Base-by-base conservation (phyloP, 2,888 invertebrate genomes). In the Drosophila robusta region DNA sequence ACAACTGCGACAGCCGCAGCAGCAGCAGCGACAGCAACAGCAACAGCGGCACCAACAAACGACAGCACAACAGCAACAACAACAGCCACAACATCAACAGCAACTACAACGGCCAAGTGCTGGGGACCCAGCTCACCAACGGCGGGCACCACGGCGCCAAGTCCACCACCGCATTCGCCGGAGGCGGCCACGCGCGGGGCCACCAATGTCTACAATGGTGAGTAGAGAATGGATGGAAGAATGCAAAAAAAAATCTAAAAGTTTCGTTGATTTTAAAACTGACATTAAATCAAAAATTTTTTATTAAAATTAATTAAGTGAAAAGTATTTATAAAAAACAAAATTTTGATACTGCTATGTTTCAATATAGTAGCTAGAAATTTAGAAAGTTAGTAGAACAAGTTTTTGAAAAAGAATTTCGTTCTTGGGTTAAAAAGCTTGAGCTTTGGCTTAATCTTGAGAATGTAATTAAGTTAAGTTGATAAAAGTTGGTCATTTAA, bases 71-170 rank as follows among this genome's bases (percentile, higher is more conserved):
- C 80, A 51, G 52, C 78, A 58, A 72, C 80, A 51, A 38, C 78
- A 77, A 50, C 75, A 56, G 41, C 72, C 46, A 57, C 78, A 56
- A 70, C 80, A 60, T 65, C 75, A 68, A 63, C 82, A 58, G 50
- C 90, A 65, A 82, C 91, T 72, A 77, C 90, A 34, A 92, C 93
- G 81, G 92, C 93, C 80, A 93, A 94, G 89, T 95, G 95, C 90
- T 95, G 95, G 95, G 95, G 95, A 46, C 95, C 95, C 42, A 95
- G 95, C 70, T 95, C 95, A 90, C 95, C 95, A 63, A 95, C 95
- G 78, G 96, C 95, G 76, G 96, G 95, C 80, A 95, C 95, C 73
- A 95, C 95, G 75, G 95, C 95, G 89, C 96, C 95, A 87, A 95
- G 95, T 92, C 96, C 95, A 91, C 95, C 95, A 91, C 96, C 95